Evolutionary conservation across 2,888 invertebrate genomes (phyloP).

Genomic region (Achlya flavicornis): DNA sequence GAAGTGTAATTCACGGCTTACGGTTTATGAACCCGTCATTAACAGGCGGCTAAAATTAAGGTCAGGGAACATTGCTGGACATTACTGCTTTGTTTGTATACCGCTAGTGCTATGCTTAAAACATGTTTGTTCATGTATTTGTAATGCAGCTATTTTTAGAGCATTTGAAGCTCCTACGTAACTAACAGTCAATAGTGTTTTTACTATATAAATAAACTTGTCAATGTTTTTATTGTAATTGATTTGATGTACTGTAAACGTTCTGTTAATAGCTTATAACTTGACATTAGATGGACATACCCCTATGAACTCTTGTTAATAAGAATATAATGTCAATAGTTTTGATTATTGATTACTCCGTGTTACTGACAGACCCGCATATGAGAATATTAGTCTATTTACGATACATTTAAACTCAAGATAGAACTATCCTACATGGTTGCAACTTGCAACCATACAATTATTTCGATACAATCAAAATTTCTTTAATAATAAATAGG

Average conservation of each 20-base stretch:
- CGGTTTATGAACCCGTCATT: slow-evolving; percentile 60
- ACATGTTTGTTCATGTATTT: background rate
- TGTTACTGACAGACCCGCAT: slow-evolving; percentile 47
- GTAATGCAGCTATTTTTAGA: background rate
- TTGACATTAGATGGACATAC: slow-evolving; percentile 39
- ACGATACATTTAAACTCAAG: background rate
- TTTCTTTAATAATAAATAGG: too few relatives aligned
- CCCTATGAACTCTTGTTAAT: slow-evolving; percentile 58
- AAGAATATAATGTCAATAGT: slow-evolving; percentile 31
- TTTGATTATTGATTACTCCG: slow-evolving; percentile 22
- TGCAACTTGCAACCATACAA: too few relatives aligned
- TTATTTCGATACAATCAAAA: too few relatives aligned
- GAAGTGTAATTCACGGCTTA: slow-evolving; percentile 54
- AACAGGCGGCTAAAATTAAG: slow-evolving; percentile 49
- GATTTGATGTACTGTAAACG: background rate
- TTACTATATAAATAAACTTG: background rate
- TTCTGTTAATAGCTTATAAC: slow-evolving; percentile 19
- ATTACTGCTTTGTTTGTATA: slow-evolving; percentile 18
- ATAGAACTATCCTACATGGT: too few relatives aligned
- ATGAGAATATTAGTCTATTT: slow-evolving; percentile 22
- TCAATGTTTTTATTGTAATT: background rate
- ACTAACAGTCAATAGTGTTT: too few relatives aligned
- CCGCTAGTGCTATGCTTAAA: slow-evolving; percentile 12
- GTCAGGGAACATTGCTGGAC: slow-evolving; percentile 25
- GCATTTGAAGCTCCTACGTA: too few relatives aligned